Evolutionary conservation across 2,888 invertebrate species (phyloP), one percentile per base, ranked within the genome.

Genomic region (Eilema caniola): DNA sequence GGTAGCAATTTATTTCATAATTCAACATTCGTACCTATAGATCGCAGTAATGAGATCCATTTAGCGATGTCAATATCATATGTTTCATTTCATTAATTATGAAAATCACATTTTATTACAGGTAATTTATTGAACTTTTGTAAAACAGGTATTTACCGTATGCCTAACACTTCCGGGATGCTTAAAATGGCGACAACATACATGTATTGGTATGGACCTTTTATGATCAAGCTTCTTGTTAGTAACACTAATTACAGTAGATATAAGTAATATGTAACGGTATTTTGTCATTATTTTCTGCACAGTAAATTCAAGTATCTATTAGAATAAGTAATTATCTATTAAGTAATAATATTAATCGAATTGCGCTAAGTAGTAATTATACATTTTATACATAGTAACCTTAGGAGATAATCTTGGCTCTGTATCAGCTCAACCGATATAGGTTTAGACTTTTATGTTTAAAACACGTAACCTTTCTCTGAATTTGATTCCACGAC

Each of bases 401-500:
- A n/a, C 61, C 28, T n/a, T 56, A 56, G 56, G 31, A 65, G 28
- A 56, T 33, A 56, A 56, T 56, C 23, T 65, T 20, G 11, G 25
- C 23, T 56, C 14, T 66, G n/a, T 59, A 20, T 41, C 24, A 7
- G n/a, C 20, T 28, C 20, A n/a, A 59, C 23, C 33, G 28, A 25
- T 25, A 25, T 31, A 16, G 59, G 14, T 59, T 65, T 41, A 53
- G 62, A 70, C 62, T 69, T 70, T 53, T 53, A 53, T 53, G n/a
- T 53, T 53, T 8, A 73, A 76, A 73, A 61, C 68, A 77, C 73
- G 68, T 76, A 80, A 78, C 75, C 79, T 81, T 80, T 83, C 77
- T 80, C 69, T 67, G 70, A 69, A 75, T 69, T 73, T 73, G 69
- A 76, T 77, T 80, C 78, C 72, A 74, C 66, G 77, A 77, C 71